These are phyloP conservation scores for Cistogaster globosa DNA, from an alignment of 2,888 invertebrate species.

Conservation along the genomic window DNA sequence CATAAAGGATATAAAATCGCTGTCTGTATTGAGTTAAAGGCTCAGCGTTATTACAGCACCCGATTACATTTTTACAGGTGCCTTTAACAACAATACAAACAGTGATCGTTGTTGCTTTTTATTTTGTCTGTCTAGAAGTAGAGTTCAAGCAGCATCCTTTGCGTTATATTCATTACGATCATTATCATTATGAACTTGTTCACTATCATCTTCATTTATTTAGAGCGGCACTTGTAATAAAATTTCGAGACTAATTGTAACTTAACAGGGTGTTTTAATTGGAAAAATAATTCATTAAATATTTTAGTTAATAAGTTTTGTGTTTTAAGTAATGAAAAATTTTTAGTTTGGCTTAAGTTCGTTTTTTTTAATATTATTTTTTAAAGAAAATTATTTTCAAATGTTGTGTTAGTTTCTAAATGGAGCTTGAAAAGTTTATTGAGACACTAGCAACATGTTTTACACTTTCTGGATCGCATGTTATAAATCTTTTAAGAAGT, in stretches of 20 bases:
- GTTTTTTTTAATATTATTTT: too few species aligned
- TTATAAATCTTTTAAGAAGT: too few species aligned
- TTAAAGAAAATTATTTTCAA: too few species aligned
- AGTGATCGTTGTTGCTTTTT: conserved; percentile 19
- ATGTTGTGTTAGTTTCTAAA: too few species aligned
- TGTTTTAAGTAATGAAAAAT: too few species aligned
- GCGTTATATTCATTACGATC: conserved; percentile 44
- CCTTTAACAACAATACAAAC: conserved; percentile 49
- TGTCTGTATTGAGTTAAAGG: conserved; percentile 60
- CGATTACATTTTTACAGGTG: conserved; percentile 72
- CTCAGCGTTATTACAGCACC: conserved; percentile 64
- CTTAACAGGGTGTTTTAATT: conserved; percentile 30
- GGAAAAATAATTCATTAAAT: not conserved
- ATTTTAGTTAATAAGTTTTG: too few species aligned
- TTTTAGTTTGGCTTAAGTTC: too few species aligned
- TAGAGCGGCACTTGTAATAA: conserved; percentile 68
- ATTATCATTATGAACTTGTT: conserved; percentile 47
- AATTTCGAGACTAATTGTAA: conserved; percentile 53
- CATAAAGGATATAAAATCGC: conserved; percentile 68
- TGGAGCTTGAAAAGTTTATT: too few species aligned
- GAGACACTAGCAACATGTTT: too few species aligned
- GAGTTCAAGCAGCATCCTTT: conserved; percentile 58
- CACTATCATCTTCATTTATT: conserved; percentile 57
- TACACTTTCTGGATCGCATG: too few species aligned
- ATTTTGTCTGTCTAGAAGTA: conserved; percentile 27